Evolutionary conservation across 2,888 invertebrate genomes (phyloP).

Genomic region (Matsumyia berberina): DNA sequence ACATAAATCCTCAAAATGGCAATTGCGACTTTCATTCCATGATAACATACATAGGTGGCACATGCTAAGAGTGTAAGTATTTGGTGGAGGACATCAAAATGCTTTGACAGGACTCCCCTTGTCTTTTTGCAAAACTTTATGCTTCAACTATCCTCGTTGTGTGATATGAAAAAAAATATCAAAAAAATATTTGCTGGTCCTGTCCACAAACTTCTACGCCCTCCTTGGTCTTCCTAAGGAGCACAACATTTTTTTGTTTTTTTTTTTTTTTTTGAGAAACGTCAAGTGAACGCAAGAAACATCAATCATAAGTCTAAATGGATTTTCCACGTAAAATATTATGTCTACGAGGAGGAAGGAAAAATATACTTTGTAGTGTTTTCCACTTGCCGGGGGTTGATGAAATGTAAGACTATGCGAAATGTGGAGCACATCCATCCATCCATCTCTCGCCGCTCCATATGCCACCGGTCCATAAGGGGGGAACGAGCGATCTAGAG

Average conservation of each 20-base stretch:
- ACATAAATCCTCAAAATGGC: neutral
- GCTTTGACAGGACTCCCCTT: conserved; percentile 44
- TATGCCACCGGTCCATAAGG: conserved; percentile 51
- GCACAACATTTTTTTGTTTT: conserved; percentile 23
- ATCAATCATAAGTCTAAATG: conserved; percentile 79
- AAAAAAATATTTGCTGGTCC: conserved; percentile 35
- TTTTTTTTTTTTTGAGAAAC: conserved; percentile 36
- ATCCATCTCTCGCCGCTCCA: conserved; percentile 59
- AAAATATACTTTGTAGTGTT: conserved; percentile 63
- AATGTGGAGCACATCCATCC: conserved; percentile 70
- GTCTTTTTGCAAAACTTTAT: conserved; percentile 40
- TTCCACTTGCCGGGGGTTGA: conserved; percentile 65
- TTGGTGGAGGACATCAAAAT: conserved; percentile 41
- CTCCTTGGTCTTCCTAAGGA: conserved; percentile 22
- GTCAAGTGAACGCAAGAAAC: conserved; percentile 72
- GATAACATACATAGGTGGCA: neutral
- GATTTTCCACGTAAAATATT: conserved; percentile 78
- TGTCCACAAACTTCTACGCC: conserved; percentile 42
- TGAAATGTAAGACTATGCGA: conserved; percentile 71
- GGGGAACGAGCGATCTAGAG: conserved; percentile 37
- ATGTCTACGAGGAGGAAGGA: conserved; percentile 50
- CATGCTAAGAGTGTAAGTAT: conserved; percentile 2
- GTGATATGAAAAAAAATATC: conserved; percentile 25
- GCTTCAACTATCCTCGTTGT: conserved; percentile 27
- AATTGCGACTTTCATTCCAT: neutral